Base-by-base conservation (phyloP, 2,888 invertebrate species). In the Brachyptera putata region DNA sequence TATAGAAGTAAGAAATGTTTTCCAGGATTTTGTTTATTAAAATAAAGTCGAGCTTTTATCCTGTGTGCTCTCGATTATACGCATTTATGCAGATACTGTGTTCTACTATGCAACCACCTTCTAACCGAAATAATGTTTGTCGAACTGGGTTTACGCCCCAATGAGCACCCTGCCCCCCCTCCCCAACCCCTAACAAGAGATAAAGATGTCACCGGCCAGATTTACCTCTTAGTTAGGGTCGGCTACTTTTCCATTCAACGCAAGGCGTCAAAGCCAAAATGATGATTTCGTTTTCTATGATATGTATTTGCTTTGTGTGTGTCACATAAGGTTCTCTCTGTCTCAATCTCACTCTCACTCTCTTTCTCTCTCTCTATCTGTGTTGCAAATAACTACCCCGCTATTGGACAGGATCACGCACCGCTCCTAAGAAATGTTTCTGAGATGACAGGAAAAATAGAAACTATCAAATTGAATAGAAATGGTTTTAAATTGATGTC, bases 251-350 rank as follows among this genome's bases (percentile, higher is more conserved):
- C n/a, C 53, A 59, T 57, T 57, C 59, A 60, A 30, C 57, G 46
- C n/a, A 53, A 57, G 62, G 62, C 53, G 62, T 62, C 60, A 60
- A 60, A 60, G 62, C 57, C 53, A 50, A 56, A 57, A 39, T 36
- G 59, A 62, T 62, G 60, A 61, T 61, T 57, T 36, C 53, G 16
- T 34, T 53, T 53, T 53, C 53, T 53, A 21, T 53, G 53, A 53
- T 30, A 53, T 22, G 24, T 24, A 46, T 22, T 46, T 46, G 21
- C 46, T 46, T 46, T 46, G 46, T 46, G n/a, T 46, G 24, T 22
- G 46, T 24, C 46, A 46, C 46, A 46, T 24, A 46, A 46, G 21
- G 46, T 30, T 30, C 7, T 30, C 5, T 46, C 46, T 24, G 5
- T 46, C 24, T 18, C n/a, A 22, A 24, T 24, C n/a, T n/a, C n/a